Evolutionary conservation across 1,140 invertebrate species (phyloP).

Genomic region (Saccostrea cuccullata): DNA sequence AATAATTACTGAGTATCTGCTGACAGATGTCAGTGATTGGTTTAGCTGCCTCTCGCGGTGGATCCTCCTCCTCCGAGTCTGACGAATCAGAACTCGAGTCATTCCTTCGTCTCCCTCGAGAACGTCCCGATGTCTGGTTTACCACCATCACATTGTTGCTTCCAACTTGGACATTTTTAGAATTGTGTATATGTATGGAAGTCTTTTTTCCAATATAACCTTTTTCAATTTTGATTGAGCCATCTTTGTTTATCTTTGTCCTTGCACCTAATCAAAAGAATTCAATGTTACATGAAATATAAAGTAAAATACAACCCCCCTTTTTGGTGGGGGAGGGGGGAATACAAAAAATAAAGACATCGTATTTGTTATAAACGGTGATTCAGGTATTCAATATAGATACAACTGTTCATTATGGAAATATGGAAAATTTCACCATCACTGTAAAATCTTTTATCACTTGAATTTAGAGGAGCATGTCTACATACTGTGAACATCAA

Average conservation of each 20-base stretch:
- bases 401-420: too few relatives aligned
- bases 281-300: neutral
- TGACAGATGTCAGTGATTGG: conserved; percentile 6
- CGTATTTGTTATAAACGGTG: too few relatives aligned
- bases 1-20: neutral
- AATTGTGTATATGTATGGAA: conserved; percentile 26
- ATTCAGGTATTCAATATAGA: too few relatives aligned
- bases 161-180: conserved; percentile 37
- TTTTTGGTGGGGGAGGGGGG: too few relatives aligned
- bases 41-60: neutral
- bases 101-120: neutral
- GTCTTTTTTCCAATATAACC: conserved; percentile 18
- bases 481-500: too few relatives aligned
- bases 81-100: neutral
- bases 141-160: conserved; percentile 38
- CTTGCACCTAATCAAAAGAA: neutral
- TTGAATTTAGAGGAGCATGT: too few relatives aligned
- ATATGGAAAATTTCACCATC: too few relatives aligned
- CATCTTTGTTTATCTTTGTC: conserved; percentile 16
- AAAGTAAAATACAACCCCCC: neutral
- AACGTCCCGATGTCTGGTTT: neutral
- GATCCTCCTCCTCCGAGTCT: neutral
- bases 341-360: too few relatives aligned
- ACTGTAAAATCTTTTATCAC: too few relatives aligned
- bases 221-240: conserved; percentile 22